A percentile compares a stretch with the other conserved stretches of the same genome.
Evolutionary conservation across 2,113 vertebrate species (phyloP).

Genomic region (Ranitomeya variabilis): DNA sequence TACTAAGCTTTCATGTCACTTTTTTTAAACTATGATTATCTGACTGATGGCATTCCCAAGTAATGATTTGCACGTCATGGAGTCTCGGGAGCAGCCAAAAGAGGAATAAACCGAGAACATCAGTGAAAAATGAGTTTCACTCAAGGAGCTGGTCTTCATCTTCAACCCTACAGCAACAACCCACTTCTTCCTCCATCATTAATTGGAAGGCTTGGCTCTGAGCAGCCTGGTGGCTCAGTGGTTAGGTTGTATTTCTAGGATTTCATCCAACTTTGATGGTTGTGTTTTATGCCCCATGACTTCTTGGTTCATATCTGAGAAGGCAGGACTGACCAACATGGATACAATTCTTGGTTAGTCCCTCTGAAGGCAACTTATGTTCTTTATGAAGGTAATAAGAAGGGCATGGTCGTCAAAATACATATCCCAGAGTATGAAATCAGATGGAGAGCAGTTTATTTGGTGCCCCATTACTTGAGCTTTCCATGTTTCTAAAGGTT

Average conservation of each 20-base stretch:
- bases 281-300: background rate
- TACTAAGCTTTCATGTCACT: constrained; percentile 16
- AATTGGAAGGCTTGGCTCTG: background rate
- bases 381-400: background rate
- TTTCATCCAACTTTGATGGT: background rate
- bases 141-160: background rate
- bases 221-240: background rate
- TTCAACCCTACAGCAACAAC: background rate
- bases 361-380: background rate
- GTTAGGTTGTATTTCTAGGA: background rate
- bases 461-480: background rate
- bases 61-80: constrained; percentile 10
- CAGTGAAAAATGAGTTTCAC: background rate
- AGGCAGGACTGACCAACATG: background rate
- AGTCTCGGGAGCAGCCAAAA: background rate
- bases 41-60: constrained; percentile 21
- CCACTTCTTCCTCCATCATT: background rate
- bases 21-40: constrained; percentile 9
- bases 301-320: background rate
- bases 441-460: background rate
- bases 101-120: background rate
- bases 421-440: background rate
- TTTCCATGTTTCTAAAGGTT: background rate
- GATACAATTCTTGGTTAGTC: too few relatives aligned
- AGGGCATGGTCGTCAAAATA: background rate